Evolutionary conservation across 2,797 vertebrate genomes (phyloP).

Genomic region (Saxicola maurus): DNA sequence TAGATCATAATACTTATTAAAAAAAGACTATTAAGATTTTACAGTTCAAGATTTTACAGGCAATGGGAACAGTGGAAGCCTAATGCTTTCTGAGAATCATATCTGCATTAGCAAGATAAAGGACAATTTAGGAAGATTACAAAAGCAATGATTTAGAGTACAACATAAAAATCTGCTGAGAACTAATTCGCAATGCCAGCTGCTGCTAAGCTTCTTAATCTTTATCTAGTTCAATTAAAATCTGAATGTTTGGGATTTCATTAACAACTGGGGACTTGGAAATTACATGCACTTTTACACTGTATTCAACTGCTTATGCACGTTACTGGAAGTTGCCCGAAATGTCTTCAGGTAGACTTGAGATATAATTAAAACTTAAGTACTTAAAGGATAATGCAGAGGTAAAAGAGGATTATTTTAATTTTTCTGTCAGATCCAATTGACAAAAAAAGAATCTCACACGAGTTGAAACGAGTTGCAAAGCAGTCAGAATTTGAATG

Average conservation of each 20-base stretch:
- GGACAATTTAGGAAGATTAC: slow-evolving; percentile 79
- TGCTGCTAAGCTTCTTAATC: slow-evolving; percentile 80
- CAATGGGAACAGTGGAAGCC: slow-evolving; percentile 58
- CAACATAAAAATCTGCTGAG: slow-evolving; percentile 75
- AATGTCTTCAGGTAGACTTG: slow-evolving; percentile 66
- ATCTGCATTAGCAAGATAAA: slow-evolving; percentile 80
- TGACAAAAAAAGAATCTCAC: slow-evolving; percentile 28
- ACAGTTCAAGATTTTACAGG: slow-evolving; percentile 70
- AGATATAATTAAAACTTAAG: slow-evolving; percentile 66
- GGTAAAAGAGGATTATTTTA: slow-evolving; percentile 52
- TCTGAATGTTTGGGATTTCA: slow-evolving; percentile 80
- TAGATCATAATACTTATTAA: slow-evolving; percentile 72
- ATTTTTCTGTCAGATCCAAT: slow-evolving; percentile 53
- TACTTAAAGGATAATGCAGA: slow-evolving; percentile 55
- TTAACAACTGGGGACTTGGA: slow-evolving; percentile 75
- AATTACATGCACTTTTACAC: slow-evolving; percentile 66
- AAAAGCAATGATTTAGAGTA: slow-evolving; percentile 75
- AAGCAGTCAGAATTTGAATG: not conserved
- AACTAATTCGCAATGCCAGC: slow-evolving; percentile 75
- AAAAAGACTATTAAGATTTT: slow-evolving; percentile 74
- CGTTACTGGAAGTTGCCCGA: slow-evolving; percentile 32
- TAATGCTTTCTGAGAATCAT: slow-evolving; percentile 69
- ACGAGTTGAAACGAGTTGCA: not conserved
- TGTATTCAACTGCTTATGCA: slow-evolving; percentile 32
- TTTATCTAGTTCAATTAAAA: slow-evolving; percentile 86